Conservation (phyloP, 2,113 vertebrate species). For the Naja naja region DNA sequence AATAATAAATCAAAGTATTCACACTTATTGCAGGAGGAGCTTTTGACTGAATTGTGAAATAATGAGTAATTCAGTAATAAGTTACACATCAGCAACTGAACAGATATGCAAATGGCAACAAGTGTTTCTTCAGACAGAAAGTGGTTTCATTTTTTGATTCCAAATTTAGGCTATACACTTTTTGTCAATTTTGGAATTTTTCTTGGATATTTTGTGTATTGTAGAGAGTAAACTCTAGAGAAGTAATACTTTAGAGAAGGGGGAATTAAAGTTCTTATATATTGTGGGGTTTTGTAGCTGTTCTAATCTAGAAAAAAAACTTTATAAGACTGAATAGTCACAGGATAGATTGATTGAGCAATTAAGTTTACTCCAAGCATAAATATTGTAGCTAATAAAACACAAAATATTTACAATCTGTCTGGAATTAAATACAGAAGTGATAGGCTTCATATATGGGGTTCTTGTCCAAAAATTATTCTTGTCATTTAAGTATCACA, state of each 20-base stretch:
- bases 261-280: not conserved
- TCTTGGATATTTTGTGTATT: not conserved
- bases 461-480: not conserved
- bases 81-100: not conserved
- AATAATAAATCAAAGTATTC: not conserved
- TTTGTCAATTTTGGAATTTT: not conserved
- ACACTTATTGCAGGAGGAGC: not conserved
- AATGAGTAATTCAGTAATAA: not conserved
- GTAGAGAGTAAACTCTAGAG: not conserved
- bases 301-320: not conserved
- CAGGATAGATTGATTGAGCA: not conserved
- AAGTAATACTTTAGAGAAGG: not conserved
- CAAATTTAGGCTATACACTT: not conserved
- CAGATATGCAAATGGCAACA: not conserved
- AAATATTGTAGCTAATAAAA: not conserved
- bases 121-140: not conserved
- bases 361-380: not conserved
- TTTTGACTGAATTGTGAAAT: not conserved
- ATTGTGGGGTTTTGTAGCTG: not conserved
- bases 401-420: not conserved
- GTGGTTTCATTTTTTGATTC: not conserved
- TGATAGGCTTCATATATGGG: not conserved
- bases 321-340: conserved; percentile 7
- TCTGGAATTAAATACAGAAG: conserved; percentile 14
- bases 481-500: not conserved